These are phyloP conservation scores for Callaeas wilsoni DNA, from an alignment of 2,113 vertebrate species.

Conservation along the genomic window DNA sequence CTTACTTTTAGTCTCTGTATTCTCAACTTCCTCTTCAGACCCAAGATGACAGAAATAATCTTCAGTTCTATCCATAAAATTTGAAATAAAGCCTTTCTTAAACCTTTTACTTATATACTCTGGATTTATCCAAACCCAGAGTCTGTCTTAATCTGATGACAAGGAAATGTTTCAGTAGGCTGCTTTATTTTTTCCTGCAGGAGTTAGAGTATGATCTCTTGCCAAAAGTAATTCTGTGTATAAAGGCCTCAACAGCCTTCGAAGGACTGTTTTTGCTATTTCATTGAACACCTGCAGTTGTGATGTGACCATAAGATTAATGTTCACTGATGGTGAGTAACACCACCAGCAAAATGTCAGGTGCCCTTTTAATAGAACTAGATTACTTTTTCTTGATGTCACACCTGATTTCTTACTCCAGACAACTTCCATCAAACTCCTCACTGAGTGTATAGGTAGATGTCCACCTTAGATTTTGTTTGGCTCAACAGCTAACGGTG, in stretches of 20 bases:
- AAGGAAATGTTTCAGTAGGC: not conserved
- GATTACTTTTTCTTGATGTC: not conserved
- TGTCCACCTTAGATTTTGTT: not conserved
- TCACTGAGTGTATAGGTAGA: not conserved
- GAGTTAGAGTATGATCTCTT: not conserved
- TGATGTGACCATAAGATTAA: not conserved
- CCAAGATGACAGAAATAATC: not conserved
- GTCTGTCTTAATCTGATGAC: not conserved
- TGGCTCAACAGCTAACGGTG: not conserved
- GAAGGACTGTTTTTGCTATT: not conserved
- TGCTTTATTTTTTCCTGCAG: not conserved
- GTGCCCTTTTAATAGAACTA: not conserved
- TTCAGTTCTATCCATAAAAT: not conserved
- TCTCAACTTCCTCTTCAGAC: not conserved
- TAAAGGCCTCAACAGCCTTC: not conserved
- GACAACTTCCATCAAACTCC: not conserved
- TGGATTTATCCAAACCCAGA: not conserved
- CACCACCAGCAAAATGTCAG: not conserved
- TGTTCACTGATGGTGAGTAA: not conserved
- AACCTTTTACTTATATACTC: not conserved
- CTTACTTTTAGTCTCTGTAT: not conserved
- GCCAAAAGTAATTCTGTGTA: not conserved
- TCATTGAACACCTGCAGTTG: not conserved
- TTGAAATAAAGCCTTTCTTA: not conserved
- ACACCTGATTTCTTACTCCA: not conserved